Evolutionary conservation across 2,888 invertebrate genomes (phyloP), one percentile per base, ranked within the genome.

Genomic region (Rhopalosiphum nymphaeae): DNA sequence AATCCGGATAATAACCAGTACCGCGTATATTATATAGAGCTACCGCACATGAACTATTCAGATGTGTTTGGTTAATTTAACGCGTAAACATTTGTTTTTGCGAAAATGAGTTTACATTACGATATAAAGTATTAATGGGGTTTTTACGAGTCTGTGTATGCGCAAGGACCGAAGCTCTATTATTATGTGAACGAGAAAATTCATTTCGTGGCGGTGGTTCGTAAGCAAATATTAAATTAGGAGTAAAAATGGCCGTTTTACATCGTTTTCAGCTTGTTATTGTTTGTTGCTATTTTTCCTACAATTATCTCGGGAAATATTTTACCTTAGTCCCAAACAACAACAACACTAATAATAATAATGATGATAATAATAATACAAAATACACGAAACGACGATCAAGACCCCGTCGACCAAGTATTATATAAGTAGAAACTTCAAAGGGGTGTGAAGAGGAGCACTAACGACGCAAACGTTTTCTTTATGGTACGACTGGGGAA

Each of bases 161-260:
- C 36, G 78, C 7, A 36, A 78, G 36, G 36, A 78, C 78, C 78
- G 36, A 78, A 78, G 78, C 78, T 78, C 78, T 78, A 78, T 78
- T 78, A 78, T 78, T 42, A 36, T 36, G 78, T 7, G 78, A 78
- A 78, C 36, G 36, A 36, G 36, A 78, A 36, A 78, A 78, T 78
- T 78, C 36, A 78, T 42, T 78, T 78, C 78, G 21, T 36, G 21
- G 36, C 36, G 78, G 78, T 36, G 78, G 78, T 78, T 42, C 78
- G 36, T 36, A 78, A 78, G 78, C 78, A 78, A 78, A 78, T 78
- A 78, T 78, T 78, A 78, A 78, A 78, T 78, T 78, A 78, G 78
- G 36, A 78, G 36, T 78, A 78, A 78, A 78, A 78, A 78, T 36
- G 78, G 21, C 78, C 78, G 78, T 78, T 78, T 78, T 78, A 78